These are phyloP conservation scores for Phorcus lineatus DNA, from an alignment of 2,888 invertebrate genomes.

Conservation along the genomic window DNA sequence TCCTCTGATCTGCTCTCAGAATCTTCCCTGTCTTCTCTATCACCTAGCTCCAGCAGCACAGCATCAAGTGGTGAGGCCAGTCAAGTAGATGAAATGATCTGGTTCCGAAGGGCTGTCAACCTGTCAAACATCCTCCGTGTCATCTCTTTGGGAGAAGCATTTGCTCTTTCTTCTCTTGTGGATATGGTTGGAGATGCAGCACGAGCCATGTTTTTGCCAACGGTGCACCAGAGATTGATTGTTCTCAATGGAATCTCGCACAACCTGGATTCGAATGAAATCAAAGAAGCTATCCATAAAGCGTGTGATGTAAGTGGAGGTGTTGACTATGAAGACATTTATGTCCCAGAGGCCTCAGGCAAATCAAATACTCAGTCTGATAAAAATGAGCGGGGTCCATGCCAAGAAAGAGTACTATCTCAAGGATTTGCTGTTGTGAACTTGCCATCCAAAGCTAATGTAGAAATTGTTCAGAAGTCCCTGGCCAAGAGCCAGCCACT, in stretches of 20 bases:
- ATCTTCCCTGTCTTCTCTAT: conserved; percentile 21
- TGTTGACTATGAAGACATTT: conserved; percentile 68
- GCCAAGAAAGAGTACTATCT: neutral
- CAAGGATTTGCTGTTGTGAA: conserved; percentile 70
- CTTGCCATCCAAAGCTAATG: conserved; percentile 66
- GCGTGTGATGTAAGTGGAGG: conserved; percentile 69
- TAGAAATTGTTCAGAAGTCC: conserved; percentile 67
- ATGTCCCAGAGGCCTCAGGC: conserved; percentile 57
- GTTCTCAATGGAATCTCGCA: conserved; percentile 70
- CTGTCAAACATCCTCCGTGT: conserved; percentile 71
- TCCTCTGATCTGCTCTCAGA: conserved; percentile 39
- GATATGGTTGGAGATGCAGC: conserved; percentile 68
- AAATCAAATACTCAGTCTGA: neutral
- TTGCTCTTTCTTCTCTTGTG: conserved; percentile 61
- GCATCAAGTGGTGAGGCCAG: conserved; percentile 29
- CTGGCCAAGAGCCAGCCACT: conserved; percentile 61
- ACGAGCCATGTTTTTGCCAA: conserved; percentile 56
- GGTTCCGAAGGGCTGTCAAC: conserved; percentile 71
- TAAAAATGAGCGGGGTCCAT: neutral
- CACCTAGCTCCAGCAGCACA: conserved; percentile 8
- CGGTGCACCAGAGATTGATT: conserved; percentile 67
- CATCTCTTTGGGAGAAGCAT: conserved; percentile 65
- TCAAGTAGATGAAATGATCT: conserved; percentile 66
- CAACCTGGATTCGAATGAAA: conserved; percentile 53
- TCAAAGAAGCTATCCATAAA: conserved; percentile 60